Evolutionary conservation across 2,113 vertebrate species (phyloP), one percentile per base, ranked within the genome.

Genomic region (Machaerirhynchus nigripectus): DNA sequence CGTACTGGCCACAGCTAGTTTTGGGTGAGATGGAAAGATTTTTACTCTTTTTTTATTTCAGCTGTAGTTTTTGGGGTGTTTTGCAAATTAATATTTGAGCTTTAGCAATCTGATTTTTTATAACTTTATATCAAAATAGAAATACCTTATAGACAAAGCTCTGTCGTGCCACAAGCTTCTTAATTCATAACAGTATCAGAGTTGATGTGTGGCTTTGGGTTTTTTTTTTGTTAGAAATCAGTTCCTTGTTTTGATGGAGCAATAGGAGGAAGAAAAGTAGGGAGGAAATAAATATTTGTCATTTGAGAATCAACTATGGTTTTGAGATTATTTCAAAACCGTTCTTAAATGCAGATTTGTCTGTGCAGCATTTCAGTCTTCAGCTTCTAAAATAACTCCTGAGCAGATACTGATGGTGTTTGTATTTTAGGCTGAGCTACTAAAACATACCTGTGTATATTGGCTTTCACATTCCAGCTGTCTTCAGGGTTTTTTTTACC

Each of bases 1-100:
- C 99, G 0, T 99, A 99, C 14, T 99, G 99, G 99, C 99, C 99
- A 74, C 99, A 99, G 93, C 84, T 99, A 28, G 97, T 98, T 68
- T 91, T 99, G 93, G 99, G 99, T 99, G 96, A 96, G 97, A 63
- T 89, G 89, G 63, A 88, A 78, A 90, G 37, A 53, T 37, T 76
- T 68, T 71, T 82, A 14, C 30, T 90, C 0, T 6, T 60, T 35
- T 60, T 49, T 46, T 13, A 76, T 8, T 95, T 89, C 70, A 47
- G 21, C 10, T 86, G 5, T 68, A 33, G 10, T 26, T 94, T 89
- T 73, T 26, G 19, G 13, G 3, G 15, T 69, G 11, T 74, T 83
- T 31, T 55, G 35, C 15, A 26, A 57, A 71, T 49, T n/a, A 73
- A 17, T 44, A 28, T 12, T 39, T 74, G 44, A 91, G 56, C 28